These are phyloP conservation scores for Paratilapia polleni DNA, from an alignment of 2,113 vertebrate species.

Conservation along the genomic window DNA sequence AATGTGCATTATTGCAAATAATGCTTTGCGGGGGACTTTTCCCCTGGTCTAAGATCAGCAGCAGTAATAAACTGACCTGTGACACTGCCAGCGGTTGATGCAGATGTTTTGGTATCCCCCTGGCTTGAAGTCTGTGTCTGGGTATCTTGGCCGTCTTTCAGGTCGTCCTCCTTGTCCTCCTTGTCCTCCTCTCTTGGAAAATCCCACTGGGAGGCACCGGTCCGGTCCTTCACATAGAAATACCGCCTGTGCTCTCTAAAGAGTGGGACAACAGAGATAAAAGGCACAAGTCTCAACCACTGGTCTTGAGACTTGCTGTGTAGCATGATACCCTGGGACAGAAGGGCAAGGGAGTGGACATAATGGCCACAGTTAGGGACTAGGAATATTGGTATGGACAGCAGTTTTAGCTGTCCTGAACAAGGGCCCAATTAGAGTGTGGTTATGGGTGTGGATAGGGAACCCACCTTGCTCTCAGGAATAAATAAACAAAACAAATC, in stretches of 20 bases:
- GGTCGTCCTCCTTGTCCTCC: constrained; percentile 85
- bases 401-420: constrained; percentile 67
- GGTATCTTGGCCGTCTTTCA: constrained; percentile 61
- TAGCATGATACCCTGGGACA: constrained; percentile 69
- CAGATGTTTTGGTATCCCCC: constrained; percentile 52
- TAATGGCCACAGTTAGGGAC: constrained; percentile 56
- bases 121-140: constrained; percentile 76
- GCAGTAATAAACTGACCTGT: constrained; percentile 52
- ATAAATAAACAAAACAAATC: constrained; percentile 68
- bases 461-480: constrained; percentile 82
- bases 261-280: constrained; percentile 94
- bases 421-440: constrained; percentile 70
- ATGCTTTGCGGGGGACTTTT: neutral
- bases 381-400: constrained; percentile 65
- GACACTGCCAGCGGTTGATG: constrained; percentile 4
- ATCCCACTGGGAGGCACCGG: constrained; percentile 96
- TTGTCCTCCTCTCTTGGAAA: constrained; percentile 93
- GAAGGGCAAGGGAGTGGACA: constrained; percentile 58
- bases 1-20: neutral
- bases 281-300: constrained; percentile 71
- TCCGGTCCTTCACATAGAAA: constrained; percentile 99
- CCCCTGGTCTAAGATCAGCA: neutral
- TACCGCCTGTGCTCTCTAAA: constrained; percentile 99
- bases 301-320: constrained; percentile 51
- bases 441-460: constrained; percentile 68